Percentiles rank a stretch among this genome's conserved stretches.
Evolutionary conservation across 2,797 vertebrate genomes (phyloP).

Genomic region (Ispidina lecontei): DNA sequence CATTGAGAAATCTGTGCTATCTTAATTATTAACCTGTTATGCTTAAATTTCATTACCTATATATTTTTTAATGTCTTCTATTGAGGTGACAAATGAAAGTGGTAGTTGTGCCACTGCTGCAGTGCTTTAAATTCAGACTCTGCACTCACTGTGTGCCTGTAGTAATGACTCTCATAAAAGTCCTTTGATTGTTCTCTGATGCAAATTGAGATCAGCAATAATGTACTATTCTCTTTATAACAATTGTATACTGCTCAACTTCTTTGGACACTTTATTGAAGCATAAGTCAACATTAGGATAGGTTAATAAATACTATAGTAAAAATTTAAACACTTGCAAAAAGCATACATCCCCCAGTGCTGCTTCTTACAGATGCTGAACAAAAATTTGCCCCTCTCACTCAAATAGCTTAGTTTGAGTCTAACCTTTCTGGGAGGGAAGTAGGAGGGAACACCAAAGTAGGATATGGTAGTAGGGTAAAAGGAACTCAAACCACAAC

Average conservation of each 20-base stretch:
- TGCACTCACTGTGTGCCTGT: not conserved
- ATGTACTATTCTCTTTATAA: not conserved
- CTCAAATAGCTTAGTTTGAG: not conserved
- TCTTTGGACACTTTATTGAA: constrained; percentile 10
- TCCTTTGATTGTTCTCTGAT: constrained; percentile 24
- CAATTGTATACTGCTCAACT: not conserved
- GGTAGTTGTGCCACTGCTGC: constrained; percentile 18
- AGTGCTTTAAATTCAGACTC: not conserved
- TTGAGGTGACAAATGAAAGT: constrained; percentile 37
- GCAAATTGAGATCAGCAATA: constrained; percentile 25
- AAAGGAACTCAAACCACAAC: not conserved
- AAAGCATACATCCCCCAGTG: not conserved
- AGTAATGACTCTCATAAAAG: constrained; percentile 3
- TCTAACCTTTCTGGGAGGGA: not conserved
- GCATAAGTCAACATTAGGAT: not conserved
- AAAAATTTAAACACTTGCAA: not conserved
- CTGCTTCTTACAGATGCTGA: not conserved
- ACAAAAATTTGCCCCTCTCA: not conserved
- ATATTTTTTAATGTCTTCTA: constrained; percentile 40
- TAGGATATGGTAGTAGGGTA: not conserved
- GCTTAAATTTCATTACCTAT: constrained; percentile 24
- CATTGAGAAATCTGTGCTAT: not conserved
- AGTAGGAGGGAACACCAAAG: not conserved
- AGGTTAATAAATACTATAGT: not conserved
- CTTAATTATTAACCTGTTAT: constrained; percentile 58